These are phyloP conservation scores for Caenorhabditis inopinata DNA, from an alignment of 1,140 invertebrate genomes.

Conservation along the genomic window DNA sequence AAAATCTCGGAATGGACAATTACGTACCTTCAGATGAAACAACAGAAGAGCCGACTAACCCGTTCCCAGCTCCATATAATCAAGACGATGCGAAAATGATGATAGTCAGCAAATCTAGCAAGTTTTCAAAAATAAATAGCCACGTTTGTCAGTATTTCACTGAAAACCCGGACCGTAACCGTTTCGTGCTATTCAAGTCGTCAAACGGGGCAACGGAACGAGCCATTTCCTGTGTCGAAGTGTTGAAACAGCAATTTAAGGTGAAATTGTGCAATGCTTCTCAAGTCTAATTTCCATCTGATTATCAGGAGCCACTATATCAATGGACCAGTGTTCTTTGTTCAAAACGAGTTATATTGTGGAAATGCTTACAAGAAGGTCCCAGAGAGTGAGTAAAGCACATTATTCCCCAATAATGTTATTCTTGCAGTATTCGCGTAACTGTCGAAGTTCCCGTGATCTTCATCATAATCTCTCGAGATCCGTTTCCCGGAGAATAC, in stretches of 20 bases:
- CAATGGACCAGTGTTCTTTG: not conserved
- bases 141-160: not conserved
- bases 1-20: not conserved
- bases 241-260: conserved; percentile 1
- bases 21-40: not conserved
- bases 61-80: not conserved
- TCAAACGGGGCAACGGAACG: not conserved
- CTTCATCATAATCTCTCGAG: not conserved
- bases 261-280: not conserved
- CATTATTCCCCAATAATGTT: not conserved
- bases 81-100: not conserved
- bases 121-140: conserved; percentile 7
- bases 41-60: not conserved
- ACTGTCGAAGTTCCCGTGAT: conserved; percentile 2
- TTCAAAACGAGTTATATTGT: not conserved
- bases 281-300: too few species aligned
- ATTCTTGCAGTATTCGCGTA: not conserved
- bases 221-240: not conserved
- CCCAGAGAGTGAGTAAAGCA: not conserved
- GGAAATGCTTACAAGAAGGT: not conserved
- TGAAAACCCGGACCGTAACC: not conserved
- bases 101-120: not conserved
- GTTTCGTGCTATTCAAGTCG: not conserved
- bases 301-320: conserved; percentile 3
- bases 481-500: not conserved